Evolutionary conservation across 2,797 vertebrate species (phyloP), one percentile per base, ranked within the genome.

Genomic region (Molossus molossus): DNA sequence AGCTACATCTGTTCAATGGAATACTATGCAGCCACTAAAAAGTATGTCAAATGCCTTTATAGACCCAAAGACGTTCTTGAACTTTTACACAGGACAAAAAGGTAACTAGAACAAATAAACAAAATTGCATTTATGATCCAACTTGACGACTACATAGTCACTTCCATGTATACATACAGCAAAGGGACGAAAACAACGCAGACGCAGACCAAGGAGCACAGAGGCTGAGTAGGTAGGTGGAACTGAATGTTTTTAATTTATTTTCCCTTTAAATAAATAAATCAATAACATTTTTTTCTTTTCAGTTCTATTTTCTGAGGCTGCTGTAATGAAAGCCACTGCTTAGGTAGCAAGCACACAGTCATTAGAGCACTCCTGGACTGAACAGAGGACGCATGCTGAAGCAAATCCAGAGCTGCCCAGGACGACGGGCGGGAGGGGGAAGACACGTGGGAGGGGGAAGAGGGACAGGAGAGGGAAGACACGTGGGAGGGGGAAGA

Each of bases 301-400:
- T 88, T 75, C 69, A 67, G 25, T 90, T 86, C 85, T 50, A 86
- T 83, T 84, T 95, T 67, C 55, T 82, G 57, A 93, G 40, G 13
- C 53, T 91, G 57, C 33, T 62, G 82, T 14, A 90, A 29, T 69
- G 65, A 94, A 77, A 93, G 12, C 67, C 4, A 95, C 3, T 85
- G 50, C 11, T 60, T 75, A 91, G 2, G 20, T 25, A 86, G 12
- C 33, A 90, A 60, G 15, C 37, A 55, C 13, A 75, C 27, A 80
- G 40, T 45, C 40, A 45, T 45, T 45, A 45, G 40, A 45, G 40
- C 40, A 45, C 40, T 90, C 40, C 77, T 73, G 58, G 67, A 72
- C 21, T 29, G 18, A 76, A 72, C 1, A 81, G 5, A 77, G 40
- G 40, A 6, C 40, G 6, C 40, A 6, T 45, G 40, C 40, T 45